Evolutionary conservation across 1,140 invertebrate species (phyloP), one percentile per base, ranked within the genome.

Genomic region (Carposina sasakii): DNA sequence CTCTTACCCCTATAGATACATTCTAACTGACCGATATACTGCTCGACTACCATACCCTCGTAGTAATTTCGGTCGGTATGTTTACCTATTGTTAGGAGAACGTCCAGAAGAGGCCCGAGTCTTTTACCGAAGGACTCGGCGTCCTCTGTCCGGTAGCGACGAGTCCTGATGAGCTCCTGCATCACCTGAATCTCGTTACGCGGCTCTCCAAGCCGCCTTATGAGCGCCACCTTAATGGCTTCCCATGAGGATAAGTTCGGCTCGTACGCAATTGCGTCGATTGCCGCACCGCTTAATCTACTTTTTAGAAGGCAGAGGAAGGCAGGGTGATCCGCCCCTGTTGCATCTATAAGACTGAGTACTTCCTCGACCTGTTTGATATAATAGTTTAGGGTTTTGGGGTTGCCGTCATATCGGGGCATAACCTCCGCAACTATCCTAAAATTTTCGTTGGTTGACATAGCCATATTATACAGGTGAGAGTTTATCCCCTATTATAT

Each of bases 401-500:
- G 40, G 4, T 42, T 42, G 4, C 40, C 40, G 22, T 42, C 40
- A 16, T 42, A 42, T 2, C 40, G 9, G 15, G 40, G 40, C 21
- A 42, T 24, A 17, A 42, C 13, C 12, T 39, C 36, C 8, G 36
- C 6, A 13, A 39, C 12, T 20, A 20, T 39, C n/a, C 22, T 39
- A 13, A 12, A 39, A 39, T 39, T n/a, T n/a, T n/a, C n/a, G n/a
- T n/a, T n/a, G n/a, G n/a, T n/a, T 33, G 23, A 26, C 31, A 26
- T 21, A 42, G 36, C n/a, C 12, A 50, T 36, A 45, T 48, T 43
- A 36, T 42, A 23, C 20, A 45, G 22, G 34, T 39, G 43, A n/a
- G n/a, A n/a, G n/a, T n/a, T n/a, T n/a, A n/a, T n/a, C n/a, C n/a
- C n/a, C n/a, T n/a, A n/a, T n/a, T n/a, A n/a, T n/a, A n/a, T n/a